Percentiles rank a stretch among this genome's conserved stretches.
Evolutionary conservation across 2,797 vertebrate genomes (phyloP).

Genomic region (Megalops cyprinoides): DNA sequence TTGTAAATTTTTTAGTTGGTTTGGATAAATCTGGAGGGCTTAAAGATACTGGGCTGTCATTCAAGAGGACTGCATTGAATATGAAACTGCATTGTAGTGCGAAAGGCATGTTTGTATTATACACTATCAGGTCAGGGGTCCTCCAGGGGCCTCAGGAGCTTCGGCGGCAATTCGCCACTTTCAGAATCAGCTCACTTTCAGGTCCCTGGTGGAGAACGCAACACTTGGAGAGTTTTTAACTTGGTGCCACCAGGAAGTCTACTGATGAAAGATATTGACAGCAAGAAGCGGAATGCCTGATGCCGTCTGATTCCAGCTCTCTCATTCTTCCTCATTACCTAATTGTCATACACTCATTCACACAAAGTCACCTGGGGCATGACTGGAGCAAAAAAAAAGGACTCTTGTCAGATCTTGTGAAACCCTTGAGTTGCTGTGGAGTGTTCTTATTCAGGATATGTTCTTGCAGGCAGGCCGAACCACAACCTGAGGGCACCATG

Average conservation of each 20-base stretch:
- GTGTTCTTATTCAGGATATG: slow-evolving; percentile 47
- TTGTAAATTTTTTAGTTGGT: slow-evolving; percentile 4
- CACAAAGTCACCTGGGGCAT: slow-evolving; percentile 63
- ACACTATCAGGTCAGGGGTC: neutral
- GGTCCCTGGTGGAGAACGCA: slow-evolving; percentile 58
- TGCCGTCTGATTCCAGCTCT: slow-evolving; percentile 61
- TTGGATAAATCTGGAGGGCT: slow-evolving; percentile 3
- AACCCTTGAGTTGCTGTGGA: slow-evolving; percentile 58
- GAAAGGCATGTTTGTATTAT: neutral
- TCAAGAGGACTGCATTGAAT: neutral
- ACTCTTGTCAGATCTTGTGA: slow-evolving; percentile 63
- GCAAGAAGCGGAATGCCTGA: slow-evolving; percentile 47
- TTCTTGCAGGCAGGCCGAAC: neutral
- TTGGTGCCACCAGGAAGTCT: slow-evolving; percentile 69
- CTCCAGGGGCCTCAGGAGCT: no score
- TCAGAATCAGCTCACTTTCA: slow-evolving; percentile 66
- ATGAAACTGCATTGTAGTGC: neutral
- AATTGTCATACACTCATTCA: slow-evolving; percentile 45
- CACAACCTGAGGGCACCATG: neutral
- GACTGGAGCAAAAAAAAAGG: slow-evolving; percentile 71
- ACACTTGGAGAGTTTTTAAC: slow-evolving; percentile 62
- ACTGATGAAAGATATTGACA: slow-evolving; percentile 64
- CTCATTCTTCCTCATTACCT: slow-evolving; percentile 68
- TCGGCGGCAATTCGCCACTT: no score
- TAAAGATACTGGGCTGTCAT: slow-evolving; percentile 14